Evolutionary conservation across 2,113 vertebrate genomes (phyloP).

Genomic region (Lontra canadensis): DNA sequence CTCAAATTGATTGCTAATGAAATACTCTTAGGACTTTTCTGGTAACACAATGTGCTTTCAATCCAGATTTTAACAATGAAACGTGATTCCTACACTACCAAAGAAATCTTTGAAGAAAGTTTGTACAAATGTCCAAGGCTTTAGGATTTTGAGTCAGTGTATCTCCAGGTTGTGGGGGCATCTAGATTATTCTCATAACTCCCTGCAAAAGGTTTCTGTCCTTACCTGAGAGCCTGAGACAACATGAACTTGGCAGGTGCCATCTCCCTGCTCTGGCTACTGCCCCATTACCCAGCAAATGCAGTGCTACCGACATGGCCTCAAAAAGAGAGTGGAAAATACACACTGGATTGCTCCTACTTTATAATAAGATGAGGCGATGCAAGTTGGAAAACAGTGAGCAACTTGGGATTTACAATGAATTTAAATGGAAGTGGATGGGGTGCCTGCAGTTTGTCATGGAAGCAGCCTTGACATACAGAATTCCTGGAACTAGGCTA

Average conservation of each 20-base stretch:
- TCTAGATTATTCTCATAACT: constrained; percentile 44
- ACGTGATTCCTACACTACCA: not conserved
- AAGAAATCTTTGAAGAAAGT: constrained; percentile 13
- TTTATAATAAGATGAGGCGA: constrained; percentile 47
- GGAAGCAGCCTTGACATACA: constrained; percentile 30
- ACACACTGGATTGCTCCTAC: not conserved
- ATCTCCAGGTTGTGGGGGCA: constrained; percentile 48
- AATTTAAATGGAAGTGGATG: constrained; percentile 70
- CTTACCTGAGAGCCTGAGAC: constrained; percentile 60
- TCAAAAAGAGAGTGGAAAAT: constrained; percentile 56
- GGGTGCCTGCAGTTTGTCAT: constrained; percentile 64
- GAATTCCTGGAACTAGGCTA: constrained; percentile 26
- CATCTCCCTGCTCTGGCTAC: not conserved
- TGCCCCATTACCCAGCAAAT: constrained; percentile 59
- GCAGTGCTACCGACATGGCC: not conserved
- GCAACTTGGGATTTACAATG: constrained; percentile 60
- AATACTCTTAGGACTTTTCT: not conserved
- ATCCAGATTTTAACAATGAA: not conserved
- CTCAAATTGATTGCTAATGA: not conserved
- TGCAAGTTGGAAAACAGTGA: constrained; percentile 60
- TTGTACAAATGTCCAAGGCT: not conserved
- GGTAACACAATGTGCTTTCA: not conserved
- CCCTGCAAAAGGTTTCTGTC: not conserved
- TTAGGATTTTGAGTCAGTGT: constrained; percentile 5
- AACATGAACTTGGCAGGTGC: constrained; percentile 48